Base-by-base conservation (phyloP, 2,797 vertebrate genomes). In the Ptychadena robeensis region DNA sequence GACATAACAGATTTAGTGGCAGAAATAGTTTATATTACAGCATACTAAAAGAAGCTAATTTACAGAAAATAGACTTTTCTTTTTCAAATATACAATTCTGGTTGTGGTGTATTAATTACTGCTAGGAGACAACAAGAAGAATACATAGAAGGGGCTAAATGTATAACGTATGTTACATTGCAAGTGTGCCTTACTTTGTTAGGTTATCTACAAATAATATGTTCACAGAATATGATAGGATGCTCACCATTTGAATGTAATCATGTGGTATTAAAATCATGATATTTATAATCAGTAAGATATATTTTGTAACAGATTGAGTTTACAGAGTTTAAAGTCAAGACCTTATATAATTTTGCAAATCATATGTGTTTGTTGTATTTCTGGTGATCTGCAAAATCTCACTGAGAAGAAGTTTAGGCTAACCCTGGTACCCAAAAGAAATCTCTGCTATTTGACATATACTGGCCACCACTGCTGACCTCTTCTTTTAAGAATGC, bases 1-100 rank as follows among this genome's bases (percentile, higher is more conserved):
- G 25, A 81, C 57, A 85, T 85, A 85, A 81, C 83, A 85, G 71
- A 85, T 85, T 85, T 76, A 65, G 72, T 85, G 12, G 38, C 25
- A 65, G 57, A 75, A 80, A 80, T 76, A 85, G 71, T 81, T 80
- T 74, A 69, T 70, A 80, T 27, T 69, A 64, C 48, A 40, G 53
- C 57, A 69, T 9, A 64, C 28, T 44, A 74, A 76, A 34, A 74
- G 76, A 69, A 65, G 9, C 68, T 48, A 63, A 76, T 82, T 70
- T 83, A 78, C 68, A 72, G 73, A 77, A 67, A 73, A 73, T 71
- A 74, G 64, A 10, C 70, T 40, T 37, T 74, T 70, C 38, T 74
- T 61, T 31, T 44, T 61, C 35, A 69, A 4, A 53, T 75, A 57
- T 70, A 71, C 28, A 79, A 0, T 61, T 80, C 34, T 38, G 64